Evolutionary conservation across 2,888 invertebrate species (phyloP).

Genomic region (Schrankia costaestrigalis): DNA sequence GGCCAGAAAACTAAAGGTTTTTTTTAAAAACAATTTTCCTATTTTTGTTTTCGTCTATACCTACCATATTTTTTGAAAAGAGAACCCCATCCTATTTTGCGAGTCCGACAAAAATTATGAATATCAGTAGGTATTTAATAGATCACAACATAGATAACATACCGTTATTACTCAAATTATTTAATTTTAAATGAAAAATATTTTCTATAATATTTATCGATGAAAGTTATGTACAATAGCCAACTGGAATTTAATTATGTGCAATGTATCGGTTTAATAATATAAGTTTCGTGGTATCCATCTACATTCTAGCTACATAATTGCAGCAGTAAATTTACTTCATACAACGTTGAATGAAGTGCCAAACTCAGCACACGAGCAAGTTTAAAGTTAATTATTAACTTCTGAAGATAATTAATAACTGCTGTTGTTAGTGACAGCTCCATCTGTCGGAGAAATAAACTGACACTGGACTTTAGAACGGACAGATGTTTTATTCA

Average conservation of each 20-base stretch:
- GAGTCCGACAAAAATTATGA: no score
- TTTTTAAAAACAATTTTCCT: no score
- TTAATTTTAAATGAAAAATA: no score
- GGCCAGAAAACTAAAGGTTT: no score
- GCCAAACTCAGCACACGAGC: conserved; percentile 60
- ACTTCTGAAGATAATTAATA: conserved; percentile 69
- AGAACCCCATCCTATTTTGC: no score
- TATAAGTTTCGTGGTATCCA: conserved; percentile 33
- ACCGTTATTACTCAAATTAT: no score
- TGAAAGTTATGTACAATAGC: no score
- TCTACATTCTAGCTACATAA: conserved; percentile 43
- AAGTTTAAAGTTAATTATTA: conserved; percentile 71
- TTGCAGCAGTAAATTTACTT: conserved; percentile 59
- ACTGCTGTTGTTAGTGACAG: conserved; percentile 46
- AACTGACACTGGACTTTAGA: conserved; percentile 18
- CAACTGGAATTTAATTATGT: conserved; percentile 23
- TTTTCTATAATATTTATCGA: no score
- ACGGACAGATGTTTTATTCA: conserved; percentile 17
- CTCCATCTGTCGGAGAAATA: conserved; percentile 26
- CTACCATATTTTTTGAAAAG: no score
- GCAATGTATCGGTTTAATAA: conserved; percentile 24
- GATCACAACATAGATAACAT: no score
- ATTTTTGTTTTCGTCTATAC: no score
- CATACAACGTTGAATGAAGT: conserved; percentile 49
- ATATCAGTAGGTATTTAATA: no score